Evolutionary conservation across 2,888 invertebrate species (phyloP), one percentile per base, ranked within the genome.

Genomic region (Taenaris catops): DNA sequence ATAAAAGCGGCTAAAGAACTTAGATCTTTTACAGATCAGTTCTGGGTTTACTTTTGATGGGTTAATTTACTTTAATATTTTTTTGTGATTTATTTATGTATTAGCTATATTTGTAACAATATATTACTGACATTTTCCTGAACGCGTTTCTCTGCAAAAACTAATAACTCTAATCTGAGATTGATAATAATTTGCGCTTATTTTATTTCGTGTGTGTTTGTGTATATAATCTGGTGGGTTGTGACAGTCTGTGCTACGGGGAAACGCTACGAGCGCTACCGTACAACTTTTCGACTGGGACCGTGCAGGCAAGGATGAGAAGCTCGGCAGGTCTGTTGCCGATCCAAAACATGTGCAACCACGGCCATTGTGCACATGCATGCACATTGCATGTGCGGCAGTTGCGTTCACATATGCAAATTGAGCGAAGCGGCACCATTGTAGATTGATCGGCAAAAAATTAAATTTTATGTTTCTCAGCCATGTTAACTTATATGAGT

Each of bases 231-330:
- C 16, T 34, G 38, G 70, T 75, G 75, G 67, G 72, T 71, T 75
- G 69, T 75, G 69, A 70, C 86, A 86, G 86, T 83, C 71, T 50
- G 63, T 81, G 69, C 66, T 72, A 55, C 65, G 68, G 51, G 58
- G 70, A 68, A 64, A 61, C 59, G 65, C 62, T 47, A 45, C 62
- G 63, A 54, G 53, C 48, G 58, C 65, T 49, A 56, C 58, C 63
- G 89, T 94, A 67, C 88, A 87, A 70, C 91, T 97, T 60, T 95
- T 90, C 91, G 97, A 98, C 91, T 95, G 96, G 91, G 97, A 98
- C 89, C 93, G 93, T 65, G 92, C 95, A 56, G 94, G 93, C 69
- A 91, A 93, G 72, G 97, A 98, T 88, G 98, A 98, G 87, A 92
- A 92, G 61, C 92, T 98, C 62, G 98, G 98, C 90, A 96, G 96